These are phyloP conservation scores for Capreolus pygargus DNA, from an alignment of 2,113 vertebrate genomes.

Conservation along the genomic window DNA sequence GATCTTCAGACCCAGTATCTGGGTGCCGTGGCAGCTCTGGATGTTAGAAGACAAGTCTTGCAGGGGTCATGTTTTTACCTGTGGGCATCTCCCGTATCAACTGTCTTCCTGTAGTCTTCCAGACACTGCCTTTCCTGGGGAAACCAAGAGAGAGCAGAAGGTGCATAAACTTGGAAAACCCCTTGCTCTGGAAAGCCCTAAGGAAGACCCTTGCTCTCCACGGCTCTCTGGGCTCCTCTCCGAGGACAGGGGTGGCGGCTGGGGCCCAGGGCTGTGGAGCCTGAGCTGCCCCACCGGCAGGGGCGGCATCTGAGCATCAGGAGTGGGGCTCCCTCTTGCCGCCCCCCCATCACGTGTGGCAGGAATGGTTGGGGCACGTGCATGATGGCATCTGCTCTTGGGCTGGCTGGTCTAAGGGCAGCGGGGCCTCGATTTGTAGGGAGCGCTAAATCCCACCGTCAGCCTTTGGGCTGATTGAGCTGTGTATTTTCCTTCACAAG, in stretches of 20 bases:
- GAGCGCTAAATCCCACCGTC: too few species aligned
- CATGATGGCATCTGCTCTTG: not conserved
- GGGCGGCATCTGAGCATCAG: too few species aligned
- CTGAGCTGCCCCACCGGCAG: not conserved
- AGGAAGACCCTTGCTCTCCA: not conserved
- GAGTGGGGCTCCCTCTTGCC: not conserved
- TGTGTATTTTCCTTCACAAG: not conserved
- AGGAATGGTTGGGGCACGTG: not conserved
- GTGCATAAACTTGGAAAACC: not conserved
- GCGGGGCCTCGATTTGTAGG: not conserved
- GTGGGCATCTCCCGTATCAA: not conserved
- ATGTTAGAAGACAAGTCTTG: not conserved
- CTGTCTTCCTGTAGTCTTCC: not conserved
- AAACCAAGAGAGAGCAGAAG: not conserved
- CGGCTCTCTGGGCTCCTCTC: not conserved
- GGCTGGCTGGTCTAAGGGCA: not conserved
- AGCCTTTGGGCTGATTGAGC: not conserved
- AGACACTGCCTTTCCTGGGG: not conserved
- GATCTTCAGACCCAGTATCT: not conserved
- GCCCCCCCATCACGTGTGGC: not conserved
- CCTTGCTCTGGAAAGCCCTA: not conserved
- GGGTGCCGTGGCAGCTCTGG: not conserved
- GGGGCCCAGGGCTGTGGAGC: not conserved
- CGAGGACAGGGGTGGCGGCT: not conserved
- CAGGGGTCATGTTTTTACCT: not conserved